These are phyloP conservation scores for Epicampocera succincta DNA, from an alignment of 2,888 invertebrate species.

Conservation along the genomic window DNA sequence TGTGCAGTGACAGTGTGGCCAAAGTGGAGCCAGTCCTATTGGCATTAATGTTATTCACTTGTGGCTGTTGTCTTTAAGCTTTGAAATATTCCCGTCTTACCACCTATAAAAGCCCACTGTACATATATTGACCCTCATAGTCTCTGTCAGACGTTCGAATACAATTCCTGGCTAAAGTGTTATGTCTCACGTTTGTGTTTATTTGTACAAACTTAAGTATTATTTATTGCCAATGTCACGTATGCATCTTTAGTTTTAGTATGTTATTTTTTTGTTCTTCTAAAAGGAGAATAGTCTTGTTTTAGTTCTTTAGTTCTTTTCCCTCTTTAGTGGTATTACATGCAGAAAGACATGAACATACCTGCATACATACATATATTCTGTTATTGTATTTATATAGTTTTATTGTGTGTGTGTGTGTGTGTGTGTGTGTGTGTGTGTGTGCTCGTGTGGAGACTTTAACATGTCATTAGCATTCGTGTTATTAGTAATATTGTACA, in stretches of 20 bases:
- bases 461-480: slow-evolving; percentile 67
- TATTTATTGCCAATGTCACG: slow-evolving; percentile 70
- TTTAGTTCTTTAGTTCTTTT: slow-evolving; percentile 20
- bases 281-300: slow-evolving; percentile 29
- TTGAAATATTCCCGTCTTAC: background rate
- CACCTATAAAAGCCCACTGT: slow-evolving; percentile 11
- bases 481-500: slow-evolving; percentile 60
- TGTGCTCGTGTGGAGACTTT: slow-evolving; percentile 28
- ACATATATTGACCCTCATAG: slow-evolving; percentile 43
- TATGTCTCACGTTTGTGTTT: slow-evolving; percentile 63
- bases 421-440: too few species aligned
- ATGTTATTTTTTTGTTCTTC: too few species aligned
- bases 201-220: slow-evolving; percentile 66
- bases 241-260: slow-evolving; percentile 58
- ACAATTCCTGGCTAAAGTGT: slow-evolving; percentile 28
- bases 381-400: too few species aligned
- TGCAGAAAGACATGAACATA: background rate
- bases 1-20: slow-evolving; percentile 14
- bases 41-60: too few species aligned
- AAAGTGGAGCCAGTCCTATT: background rate
- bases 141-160: slow-evolving; percentile 25
- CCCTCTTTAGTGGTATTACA: slow-evolving; percentile 35
- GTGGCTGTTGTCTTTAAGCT: too few species aligned
- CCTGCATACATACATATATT: background rate
- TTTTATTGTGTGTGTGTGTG: background rate